Evolutionary conservation across 2,113 vertebrate species (phyloP).

Genomic region (Tyrannus savana): DNA sequence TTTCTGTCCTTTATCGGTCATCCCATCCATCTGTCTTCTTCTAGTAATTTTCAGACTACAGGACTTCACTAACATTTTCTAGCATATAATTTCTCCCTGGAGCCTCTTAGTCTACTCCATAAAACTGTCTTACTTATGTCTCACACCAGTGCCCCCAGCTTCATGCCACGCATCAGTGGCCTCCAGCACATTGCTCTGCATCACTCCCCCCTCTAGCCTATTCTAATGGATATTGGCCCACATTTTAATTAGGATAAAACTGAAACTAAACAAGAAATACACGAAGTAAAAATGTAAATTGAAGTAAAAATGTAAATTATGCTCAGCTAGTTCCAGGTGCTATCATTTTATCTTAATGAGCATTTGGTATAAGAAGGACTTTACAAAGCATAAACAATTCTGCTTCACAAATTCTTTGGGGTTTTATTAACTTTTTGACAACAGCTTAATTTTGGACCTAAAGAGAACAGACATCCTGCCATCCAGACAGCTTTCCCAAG

Average conservation of each 20-base stretch:
- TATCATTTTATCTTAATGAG: slow-evolving; percentile 10
- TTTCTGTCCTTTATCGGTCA: slow-evolving; percentile 46
- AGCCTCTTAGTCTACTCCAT: slow-evolving; percentile 12
- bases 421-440: slow-evolving; percentile 13
- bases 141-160: not conserved
- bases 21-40: slow-evolving; percentile 62
- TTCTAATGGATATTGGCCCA: not conserved
- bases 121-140: slow-evolving; percentile 46
- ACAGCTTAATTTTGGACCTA: not conserved
- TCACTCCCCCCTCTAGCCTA: not conserved
- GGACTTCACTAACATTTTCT: slow-evolving; percentile 44
- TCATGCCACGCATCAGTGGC: not conserved
- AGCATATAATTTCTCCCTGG: slow-evolving; percentile 26
- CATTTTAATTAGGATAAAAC: slow-evolving; percentile 7
- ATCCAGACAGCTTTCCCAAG: not conserved
- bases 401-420: not conserved
- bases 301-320: slow-evolving; percentile 31
- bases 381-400: not conserved
- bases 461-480: not conserved
- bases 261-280: not conserved
- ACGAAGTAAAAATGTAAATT: slow-evolving; percentile 31
- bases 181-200: not conserved
- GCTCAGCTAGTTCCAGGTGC: not conserved
- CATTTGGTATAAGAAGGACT: not conserved
- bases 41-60: slow-evolving; percentile 51